Conservation (phyloP, 2,113 vertebrate species). For the Hyaena hyaena region DNA sequence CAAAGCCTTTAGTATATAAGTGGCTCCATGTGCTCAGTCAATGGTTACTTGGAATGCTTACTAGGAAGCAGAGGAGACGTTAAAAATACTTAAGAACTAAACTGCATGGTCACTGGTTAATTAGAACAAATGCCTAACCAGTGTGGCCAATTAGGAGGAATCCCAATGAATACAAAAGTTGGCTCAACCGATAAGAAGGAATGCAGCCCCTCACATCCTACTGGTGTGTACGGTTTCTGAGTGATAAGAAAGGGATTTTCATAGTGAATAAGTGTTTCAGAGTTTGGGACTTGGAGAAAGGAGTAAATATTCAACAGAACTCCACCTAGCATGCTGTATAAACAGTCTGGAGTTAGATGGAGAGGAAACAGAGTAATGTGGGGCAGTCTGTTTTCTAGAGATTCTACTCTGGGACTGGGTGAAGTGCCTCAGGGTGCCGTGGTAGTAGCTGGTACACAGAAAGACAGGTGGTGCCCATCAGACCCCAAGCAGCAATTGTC, state of each 20-base stretch:
- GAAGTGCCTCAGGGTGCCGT: background rate
- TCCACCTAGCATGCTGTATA: background rate
- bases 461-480: background rate
- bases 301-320: background rate
- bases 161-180: background rate
- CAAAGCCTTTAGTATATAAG: background rate
- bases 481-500: background rate
- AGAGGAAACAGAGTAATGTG: background rate
- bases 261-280: background rate
- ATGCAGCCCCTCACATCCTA: background rate
- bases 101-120: background rate
- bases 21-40: background rate
- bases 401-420: background rate
- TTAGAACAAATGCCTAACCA: background rate
- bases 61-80: background rate
- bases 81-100: conserved; percentile 13
- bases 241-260: background rate
- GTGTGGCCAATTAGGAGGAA: background rate
- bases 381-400: background rate
- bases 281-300: background rate
- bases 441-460: background rate
- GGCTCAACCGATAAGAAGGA: background rate
- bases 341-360: background rate
- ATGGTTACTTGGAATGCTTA: background rate
- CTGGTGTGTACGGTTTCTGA: background rate